Conservation (phyloP, 2,113 vertebrate species). For the Hydrolagus affinis region DNA sequence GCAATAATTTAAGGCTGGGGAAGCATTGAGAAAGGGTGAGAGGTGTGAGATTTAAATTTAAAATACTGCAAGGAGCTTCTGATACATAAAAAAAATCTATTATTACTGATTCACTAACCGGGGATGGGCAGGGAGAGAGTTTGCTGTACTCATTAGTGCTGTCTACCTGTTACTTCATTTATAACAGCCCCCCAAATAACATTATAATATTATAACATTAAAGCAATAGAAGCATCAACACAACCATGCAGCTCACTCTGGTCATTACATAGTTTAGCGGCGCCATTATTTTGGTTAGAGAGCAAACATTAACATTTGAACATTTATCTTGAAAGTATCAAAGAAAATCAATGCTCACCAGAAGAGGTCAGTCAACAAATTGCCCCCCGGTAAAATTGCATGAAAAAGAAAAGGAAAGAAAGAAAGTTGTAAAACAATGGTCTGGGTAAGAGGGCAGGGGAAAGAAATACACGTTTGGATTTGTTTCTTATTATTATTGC, state of each 20-base stretch:
- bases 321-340: constrained; percentile 14
- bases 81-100: neutral
- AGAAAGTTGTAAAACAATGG: constrained; percentile 31
- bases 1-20: constrained; percentile 1
- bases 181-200: neutral
- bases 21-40: neutral
- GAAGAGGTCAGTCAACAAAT: constrained; percentile 8
- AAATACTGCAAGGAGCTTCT: neutral
- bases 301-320: constrained; percentile 8
- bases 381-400: constrained; percentile 27
- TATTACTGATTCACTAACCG: neutral
- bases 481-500: neutral
- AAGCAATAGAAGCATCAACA: neutral
- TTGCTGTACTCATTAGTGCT: neutral
- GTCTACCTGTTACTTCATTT: neutral
- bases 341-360: constrained; percentile 24
- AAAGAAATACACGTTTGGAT: neutral
- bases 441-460: no score
- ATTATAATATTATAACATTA: neutral
- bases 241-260: neutral
- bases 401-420: constrained; percentile 21
- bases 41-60: neutral
- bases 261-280: neutral
- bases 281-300: neutral
- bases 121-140: neutral